A percentile compares a stretch with the other conserved stretches of the same genome.
phyloP scores from a whole-genome alignment of 2,888 invertebrate genomes.

The Oscheius sp. region DNA sequence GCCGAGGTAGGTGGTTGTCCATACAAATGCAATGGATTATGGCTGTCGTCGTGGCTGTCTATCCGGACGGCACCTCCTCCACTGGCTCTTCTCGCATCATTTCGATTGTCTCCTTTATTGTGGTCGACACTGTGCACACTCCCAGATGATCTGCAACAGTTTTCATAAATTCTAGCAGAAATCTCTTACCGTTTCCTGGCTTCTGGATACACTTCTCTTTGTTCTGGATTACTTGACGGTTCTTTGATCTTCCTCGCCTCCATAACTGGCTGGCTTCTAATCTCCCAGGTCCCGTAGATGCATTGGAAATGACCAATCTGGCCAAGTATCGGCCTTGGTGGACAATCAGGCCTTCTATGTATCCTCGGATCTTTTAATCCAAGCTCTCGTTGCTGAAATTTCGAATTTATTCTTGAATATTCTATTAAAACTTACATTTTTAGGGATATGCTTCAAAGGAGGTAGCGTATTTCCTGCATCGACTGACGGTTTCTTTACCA shows the following conservation, averaged over 20 bases:
- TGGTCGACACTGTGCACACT: slow-evolving; percentile 17
- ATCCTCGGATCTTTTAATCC: too few species aligned
- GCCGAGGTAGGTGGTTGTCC: background rate
- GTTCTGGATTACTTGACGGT: background rate
- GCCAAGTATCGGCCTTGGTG: too few species aligned
- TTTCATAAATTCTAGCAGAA: background rate
- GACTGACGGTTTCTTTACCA: background rate
- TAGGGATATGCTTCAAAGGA: background rate
- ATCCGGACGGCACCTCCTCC: too few species aligned
- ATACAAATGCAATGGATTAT: too few species aligned
- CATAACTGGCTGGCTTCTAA: background rate
- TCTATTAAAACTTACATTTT: too few species aligned
- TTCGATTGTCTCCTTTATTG: too few species aligned
- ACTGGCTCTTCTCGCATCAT: slow-evolving; percentile 1
- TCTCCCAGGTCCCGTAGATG: background rate
- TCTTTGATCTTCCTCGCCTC: background rate
- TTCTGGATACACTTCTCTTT: background rate
- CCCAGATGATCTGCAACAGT: background rate
- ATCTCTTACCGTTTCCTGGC: background rate
- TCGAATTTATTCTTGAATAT: too few species aligned
- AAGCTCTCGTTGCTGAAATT: too few species aligned
- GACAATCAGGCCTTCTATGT: too few species aligned
- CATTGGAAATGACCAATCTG: too few species aligned
- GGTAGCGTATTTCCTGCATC: background rate
- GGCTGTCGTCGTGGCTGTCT: background rate